Evolutionary conservation across 2,797 vertebrate species (phyloP).

Genomic region (Chromobotia macracanthus): DNA sequence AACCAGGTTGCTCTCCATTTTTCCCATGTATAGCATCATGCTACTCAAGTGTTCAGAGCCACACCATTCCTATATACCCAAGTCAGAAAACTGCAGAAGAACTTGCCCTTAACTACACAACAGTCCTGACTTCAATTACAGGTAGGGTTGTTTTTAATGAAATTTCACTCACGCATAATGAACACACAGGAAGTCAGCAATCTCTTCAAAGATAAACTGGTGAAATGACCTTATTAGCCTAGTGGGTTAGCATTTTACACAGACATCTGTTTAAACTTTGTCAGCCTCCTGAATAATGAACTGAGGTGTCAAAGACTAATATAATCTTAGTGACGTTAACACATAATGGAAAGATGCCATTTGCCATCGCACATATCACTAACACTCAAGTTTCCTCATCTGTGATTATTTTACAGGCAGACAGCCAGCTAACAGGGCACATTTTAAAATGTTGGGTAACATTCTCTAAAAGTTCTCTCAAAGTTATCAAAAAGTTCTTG

Average conservation of each 20-base stretch:
- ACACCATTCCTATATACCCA: slow-evolving; percentile 5
- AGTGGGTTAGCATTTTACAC: slow-evolving; percentile 42
- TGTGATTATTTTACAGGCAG: not conserved
- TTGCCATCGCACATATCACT: slow-evolving; percentile 1
- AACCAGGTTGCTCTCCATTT: slow-evolving; percentile 16
- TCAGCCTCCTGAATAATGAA: slow-evolving; percentile 59
- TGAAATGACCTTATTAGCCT: slow-evolving; percentile 51
- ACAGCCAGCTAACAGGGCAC: not conserved
- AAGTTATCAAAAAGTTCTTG: too few relatives aligned
- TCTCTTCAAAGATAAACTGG: slow-evolving; percentile 42
- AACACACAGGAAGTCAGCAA: slow-evolving; percentile 47
- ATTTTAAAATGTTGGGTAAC: too few relatives aligned
- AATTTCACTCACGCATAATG: slow-evolving; percentile 54
- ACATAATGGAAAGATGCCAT: slow-evolving; percentile 5
- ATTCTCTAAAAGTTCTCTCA: too few relatives aligned
- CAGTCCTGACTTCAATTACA: slow-evolving; percentile 53
- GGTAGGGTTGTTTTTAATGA: slow-evolving; percentile 50
- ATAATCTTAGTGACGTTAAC: slow-evolving; percentile 35
- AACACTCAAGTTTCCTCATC: not conserved
- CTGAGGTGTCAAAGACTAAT: slow-evolving; percentile 48
- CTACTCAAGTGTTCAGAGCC: slow-evolving; percentile 56
- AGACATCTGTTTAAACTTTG: slow-evolving; percentile 44
- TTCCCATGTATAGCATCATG: slow-evolving; percentile 49
- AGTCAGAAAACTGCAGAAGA: slow-evolving; percentile 45
- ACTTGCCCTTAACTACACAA: not conserved